Percentiles rank a stretch among this genome's conserved stretches.
Evolutionary conservation across 2,797 vertebrate genomes (phyloP).

Genomic region (Coregonus suidteri): DNA sequence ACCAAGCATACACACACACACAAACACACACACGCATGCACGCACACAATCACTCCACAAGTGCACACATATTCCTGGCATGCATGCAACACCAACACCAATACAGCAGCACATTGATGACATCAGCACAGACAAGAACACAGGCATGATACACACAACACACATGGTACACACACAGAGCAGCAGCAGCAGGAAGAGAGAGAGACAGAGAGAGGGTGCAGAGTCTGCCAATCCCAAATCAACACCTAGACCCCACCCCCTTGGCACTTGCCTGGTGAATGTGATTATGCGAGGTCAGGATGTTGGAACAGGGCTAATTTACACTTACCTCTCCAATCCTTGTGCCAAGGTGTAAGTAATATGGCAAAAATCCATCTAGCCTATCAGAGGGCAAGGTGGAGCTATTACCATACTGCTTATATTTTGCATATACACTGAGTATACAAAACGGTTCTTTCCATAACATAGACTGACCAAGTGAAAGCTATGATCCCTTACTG

Average conservation of each 20-base stretch:
- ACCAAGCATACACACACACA: conserved; percentile 2
- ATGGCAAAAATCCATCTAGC: too few species aligned
- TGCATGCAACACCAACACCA: conserved; percentile 45
- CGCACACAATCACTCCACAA: conserved; percentile 13
- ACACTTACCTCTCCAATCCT: too few species aligned
- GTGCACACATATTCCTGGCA: conserved; percentile 44
- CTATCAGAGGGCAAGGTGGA: neutral
- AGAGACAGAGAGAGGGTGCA: conserved; percentile 26
- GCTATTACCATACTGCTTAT: neutral
- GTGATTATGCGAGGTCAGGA: too few species aligned
- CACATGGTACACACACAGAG: conserved; percentile 31
- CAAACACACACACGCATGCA: conserved; percentile 29
- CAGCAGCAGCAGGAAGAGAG: conserved; percentile 45
- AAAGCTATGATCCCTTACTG: too few species aligned
- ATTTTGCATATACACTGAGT: too few species aligned
- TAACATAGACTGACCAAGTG: too few species aligned
- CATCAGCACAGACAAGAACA: conserved; percentile 42
- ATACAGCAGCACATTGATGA: conserved; percentile 20
- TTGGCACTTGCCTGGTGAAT: neutral
- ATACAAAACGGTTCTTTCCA: too few species aligned
- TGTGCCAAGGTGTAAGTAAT: too few species aligned
- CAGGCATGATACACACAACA: conserved; percentile 47
- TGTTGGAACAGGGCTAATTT: too few species aligned
- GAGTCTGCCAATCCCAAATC: conserved; percentile 47
- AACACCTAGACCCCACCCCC: neutral